A percentile compares a stretch with the other conserved stretches of the same genome.
phyloP scores from a whole-genome alignment of 2,113 vertebrate species.

The Halcyon senegalensis region DNA sequence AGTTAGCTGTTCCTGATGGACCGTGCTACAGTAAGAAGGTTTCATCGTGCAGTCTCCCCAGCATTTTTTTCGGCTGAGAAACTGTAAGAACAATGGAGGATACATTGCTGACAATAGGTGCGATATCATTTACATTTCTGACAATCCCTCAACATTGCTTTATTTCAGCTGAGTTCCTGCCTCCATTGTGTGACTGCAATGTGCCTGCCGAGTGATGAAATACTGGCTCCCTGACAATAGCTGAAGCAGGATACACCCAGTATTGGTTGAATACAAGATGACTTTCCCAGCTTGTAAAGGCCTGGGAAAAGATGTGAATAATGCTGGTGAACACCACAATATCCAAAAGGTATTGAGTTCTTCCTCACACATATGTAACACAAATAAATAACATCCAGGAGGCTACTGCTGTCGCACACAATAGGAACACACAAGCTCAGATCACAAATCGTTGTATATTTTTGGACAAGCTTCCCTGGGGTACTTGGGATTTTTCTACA shows the following conservation, averaged over 20 bases:
- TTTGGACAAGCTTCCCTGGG: not conserved
- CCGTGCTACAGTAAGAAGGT: constrained; percentile 53
- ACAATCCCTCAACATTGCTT: constrained; percentile 67
- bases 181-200: constrained; percentile 50
- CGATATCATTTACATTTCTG: constrained; percentile 70
- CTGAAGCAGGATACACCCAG: constrained; percentile 70
- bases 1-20: constrained; percentile 45
- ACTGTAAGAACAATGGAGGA: constrained; percentile 56
- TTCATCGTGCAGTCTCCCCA: constrained; percentile 65
- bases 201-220: constrained; percentile 70
- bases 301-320: constrained; percentile 65
- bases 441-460: not conserved
- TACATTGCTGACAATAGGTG: constrained; percentile 47
- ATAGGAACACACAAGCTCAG: not conserved
- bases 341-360: constrained; percentile 17
- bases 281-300: constrained; percentile 66
- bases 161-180: constrained; percentile 53
- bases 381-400: constrained; percentile 22
- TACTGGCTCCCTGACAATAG: constrained; percentile 67
- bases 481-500: not conserved
- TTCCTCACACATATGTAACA: not conserved
- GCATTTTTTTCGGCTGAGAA: constrained; percentile 72
- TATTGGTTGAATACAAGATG: constrained; percentile 62
- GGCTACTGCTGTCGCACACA: not conserved
- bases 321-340: constrained; percentile 31